Evolutionary conservation across 2,113 vertebrate genomes (phyloP).

Genomic region (Rhinoderma darwinii): DNA sequence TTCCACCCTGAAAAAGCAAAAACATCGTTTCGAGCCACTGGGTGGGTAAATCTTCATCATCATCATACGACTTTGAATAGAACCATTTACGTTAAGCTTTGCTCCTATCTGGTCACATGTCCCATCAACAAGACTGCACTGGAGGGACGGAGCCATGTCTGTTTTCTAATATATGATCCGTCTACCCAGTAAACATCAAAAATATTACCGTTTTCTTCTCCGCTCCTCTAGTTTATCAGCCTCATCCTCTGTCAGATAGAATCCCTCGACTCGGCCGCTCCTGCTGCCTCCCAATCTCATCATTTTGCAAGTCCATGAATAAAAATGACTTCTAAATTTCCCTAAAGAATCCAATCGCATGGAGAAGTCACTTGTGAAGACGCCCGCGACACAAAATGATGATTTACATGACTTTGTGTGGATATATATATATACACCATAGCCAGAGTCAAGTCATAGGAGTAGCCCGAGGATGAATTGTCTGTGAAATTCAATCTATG

Average conservation of each 20-base stretch:
- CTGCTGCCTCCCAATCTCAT: conserved; percentile 23
- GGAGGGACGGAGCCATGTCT: not conserved
- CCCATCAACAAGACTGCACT: not conserved
- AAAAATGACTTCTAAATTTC: conserved; percentile 48
- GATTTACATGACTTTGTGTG: conserved; percentile 28
- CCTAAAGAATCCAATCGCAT: conserved; percentile 24
- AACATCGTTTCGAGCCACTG: not conserved
- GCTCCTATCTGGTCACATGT: not conserved
- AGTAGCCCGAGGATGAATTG: not conserved
- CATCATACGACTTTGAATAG: not conserved
- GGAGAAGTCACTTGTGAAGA: conserved; percentile 25
- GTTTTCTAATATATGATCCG: not conserved
- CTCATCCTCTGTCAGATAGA: not conserved
- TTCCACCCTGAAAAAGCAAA: not conserved
- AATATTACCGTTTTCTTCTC: not conserved
- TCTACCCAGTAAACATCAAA: not conserved
- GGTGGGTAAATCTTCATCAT: not conserved
- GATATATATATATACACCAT: not conserved
- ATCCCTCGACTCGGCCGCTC: conserved; percentile 2
- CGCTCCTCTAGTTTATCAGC: not conserved
- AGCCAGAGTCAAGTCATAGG: not conserved
- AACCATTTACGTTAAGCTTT: not conserved
- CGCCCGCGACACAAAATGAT: not conserved
- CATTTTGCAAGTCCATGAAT: conserved; percentile 44
- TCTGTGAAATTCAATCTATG: not conserved